phyloP scores from a whole-genome alignment of 2,113 vertebrate species.

The Pseudorhombus dupliciocellatus region DNA sequence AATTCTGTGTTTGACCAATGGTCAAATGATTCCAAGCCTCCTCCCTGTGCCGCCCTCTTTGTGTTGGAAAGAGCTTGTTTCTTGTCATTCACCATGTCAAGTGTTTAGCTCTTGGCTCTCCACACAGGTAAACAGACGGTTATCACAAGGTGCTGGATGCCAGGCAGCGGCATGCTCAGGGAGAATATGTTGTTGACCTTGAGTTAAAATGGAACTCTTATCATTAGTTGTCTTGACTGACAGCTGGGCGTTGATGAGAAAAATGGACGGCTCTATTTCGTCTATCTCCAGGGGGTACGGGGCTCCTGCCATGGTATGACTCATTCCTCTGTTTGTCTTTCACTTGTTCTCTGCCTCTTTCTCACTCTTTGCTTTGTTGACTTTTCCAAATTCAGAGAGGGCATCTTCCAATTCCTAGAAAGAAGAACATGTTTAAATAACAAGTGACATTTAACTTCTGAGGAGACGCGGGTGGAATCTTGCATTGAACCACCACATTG shows the following conservation, averaged over 20 bases:
- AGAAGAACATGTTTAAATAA: constrained; percentile 10
- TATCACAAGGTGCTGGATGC: constrained; percentile 46
- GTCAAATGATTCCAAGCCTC: constrained; percentile 38
- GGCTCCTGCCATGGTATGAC: constrained; percentile 34
- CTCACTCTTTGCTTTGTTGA: constrained; percentile 7
- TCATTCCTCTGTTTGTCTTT: constrained; percentile 28
- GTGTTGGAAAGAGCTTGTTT: constrained; percentile 26
- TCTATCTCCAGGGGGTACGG: constrained; percentile 43
- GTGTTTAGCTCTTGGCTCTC: constrained; percentile 45
- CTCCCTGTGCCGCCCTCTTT: constrained; percentile 11
- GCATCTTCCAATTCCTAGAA: background rate
- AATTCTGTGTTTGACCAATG: constrained; percentile 42
- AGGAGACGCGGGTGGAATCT: background rate
- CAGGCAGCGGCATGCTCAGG: constrained; percentile 47
- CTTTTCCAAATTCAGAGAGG: too few relatives aligned
- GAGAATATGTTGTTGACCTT: constrained; percentile 71
- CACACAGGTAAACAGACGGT: constrained; percentile 60
- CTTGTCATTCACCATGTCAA: constrained; percentile 21
- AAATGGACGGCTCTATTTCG: constrained; percentile 44
- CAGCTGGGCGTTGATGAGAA: constrained; percentile 64
- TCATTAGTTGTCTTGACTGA: constrained; percentile 71
- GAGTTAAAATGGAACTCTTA: constrained; percentile 69
- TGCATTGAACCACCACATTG: background rate
- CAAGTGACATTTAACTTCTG: background rate
- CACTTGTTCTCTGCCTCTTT: background rate